Percentiles rank a stretch among this genome's conserved stretches.
Conservation (phyloP, 2,113 vertebrate species). For the Lates calcarifer region DNA sequence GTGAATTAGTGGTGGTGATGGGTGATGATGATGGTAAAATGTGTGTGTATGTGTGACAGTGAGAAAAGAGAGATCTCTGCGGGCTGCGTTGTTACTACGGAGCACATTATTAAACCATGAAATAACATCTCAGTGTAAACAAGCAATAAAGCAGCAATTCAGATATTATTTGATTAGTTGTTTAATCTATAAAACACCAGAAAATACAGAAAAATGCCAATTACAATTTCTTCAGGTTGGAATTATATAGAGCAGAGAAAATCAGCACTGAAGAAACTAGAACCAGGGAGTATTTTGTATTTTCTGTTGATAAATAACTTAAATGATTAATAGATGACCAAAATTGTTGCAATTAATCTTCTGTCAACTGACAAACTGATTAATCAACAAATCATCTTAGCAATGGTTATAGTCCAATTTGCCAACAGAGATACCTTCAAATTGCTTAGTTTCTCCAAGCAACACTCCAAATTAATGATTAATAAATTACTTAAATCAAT, state of each 20-base stretch:
- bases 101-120: neutral
- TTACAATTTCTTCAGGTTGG: neutral
- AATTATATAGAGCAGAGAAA: neutral
- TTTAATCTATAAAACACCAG: neutral
- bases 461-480: neutral
- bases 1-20: constrained; percentile 49
- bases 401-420: neutral
- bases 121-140: neutral
- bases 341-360: neutral
- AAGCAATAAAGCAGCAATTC: neutral
- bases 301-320: neutral
- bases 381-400: neutral
- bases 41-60: neutral
- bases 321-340: neutral
- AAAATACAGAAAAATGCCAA: neutral
- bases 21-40: constrained; percentile 32
- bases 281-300: neutral
- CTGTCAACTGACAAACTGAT: neutral
- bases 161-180: too few relatives aligned
- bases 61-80: constrained; percentile 8
- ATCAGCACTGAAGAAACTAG: neutral
- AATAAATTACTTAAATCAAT: neutral
- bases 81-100: neutral
- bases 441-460: neutral
- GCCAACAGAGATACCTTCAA: neutral